Conservation (phyloP, 2,113 vertebrate genomes). For the Macrotus californicus region DNA sequence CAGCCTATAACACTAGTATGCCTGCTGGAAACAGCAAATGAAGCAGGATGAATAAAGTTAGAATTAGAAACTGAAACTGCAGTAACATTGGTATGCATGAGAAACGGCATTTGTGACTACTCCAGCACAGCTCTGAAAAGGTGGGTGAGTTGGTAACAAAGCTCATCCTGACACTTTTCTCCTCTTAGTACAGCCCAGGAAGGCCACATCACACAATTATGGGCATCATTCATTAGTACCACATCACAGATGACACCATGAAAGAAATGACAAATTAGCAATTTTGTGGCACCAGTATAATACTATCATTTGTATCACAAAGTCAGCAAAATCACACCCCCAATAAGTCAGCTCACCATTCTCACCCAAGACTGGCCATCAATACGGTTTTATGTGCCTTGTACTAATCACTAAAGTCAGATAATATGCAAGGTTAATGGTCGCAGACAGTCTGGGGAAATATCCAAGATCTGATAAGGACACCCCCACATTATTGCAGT, state of each 20-base stretch:
- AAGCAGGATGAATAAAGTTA: background rate
- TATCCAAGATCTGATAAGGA: slow-evolving; percentile 88
- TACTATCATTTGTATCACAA: slow-evolving; percentile 87
- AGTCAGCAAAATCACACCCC: slow-evolving; percentile 87
- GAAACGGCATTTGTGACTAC: background rate
- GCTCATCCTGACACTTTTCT: slow-evolving; percentile 47
- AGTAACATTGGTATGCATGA: background rate
- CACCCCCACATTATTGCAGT: slow-evolving; percentile 78
- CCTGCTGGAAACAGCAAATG: background rate
- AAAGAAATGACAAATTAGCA: slow-evolving; percentile 89
- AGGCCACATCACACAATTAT: slow-evolving; percentile 62
- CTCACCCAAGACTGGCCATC: slow-evolving; percentile 79
- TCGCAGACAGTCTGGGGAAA: slow-evolving; percentile 82
- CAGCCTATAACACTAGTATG: background rate
- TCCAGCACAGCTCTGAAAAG: background rate
- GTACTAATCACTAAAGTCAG: slow-evolving; percentile 89
- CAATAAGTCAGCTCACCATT: slow-evolving; percentile 82
- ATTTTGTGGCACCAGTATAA: slow-evolving; percentile 78
- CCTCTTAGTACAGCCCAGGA: slow-evolving; percentile 40
- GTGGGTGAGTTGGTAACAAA: slow-evolving; percentile 59
- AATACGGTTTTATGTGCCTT: slow-evolving; percentile 83
- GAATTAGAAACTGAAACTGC: background rate
- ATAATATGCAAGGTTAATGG: slow-evolving; percentile 90
- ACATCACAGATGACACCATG: slow-evolving; percentile 79
- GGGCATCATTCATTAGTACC: slow-evolving; percentile 79